These are phyloP conservation scores for Cololabis saira DNA, from an alignment of 2,113 vertebrate genomes.

Conservation along the genomic window DNA sequence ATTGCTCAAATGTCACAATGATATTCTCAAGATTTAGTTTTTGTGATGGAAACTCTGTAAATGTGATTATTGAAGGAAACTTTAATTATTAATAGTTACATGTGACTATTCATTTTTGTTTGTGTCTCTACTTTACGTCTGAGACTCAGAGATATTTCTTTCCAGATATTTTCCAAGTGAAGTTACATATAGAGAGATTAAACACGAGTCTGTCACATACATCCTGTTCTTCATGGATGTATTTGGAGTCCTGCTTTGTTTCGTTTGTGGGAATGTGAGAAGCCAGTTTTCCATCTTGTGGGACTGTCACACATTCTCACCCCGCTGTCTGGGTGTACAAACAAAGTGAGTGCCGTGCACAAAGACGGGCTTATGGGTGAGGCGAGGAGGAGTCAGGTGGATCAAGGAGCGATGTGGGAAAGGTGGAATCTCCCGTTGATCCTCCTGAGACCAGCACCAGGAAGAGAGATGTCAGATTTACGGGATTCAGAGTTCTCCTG, in stretches of 20 bases:
- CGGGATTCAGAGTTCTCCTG: slow-evolving; percentile 73
- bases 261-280: slow-evolving; percentile 53
- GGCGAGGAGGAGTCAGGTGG: slow-evolving; percentile 67
- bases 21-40: too few species aligned
- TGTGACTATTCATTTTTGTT: too few species aligned
- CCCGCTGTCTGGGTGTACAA: slow-evolving; percentile 53
- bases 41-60: too few species aligned
- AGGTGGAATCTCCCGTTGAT: slow-evolving; percentile 74
- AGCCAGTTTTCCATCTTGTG: slow-evolving; percentile 28
- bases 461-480: slow-evolving; percentile 65
- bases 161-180: not conserved
- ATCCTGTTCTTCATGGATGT: slow-evolving; percentile 4
- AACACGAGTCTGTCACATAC: slow-evolving; percentile 18
- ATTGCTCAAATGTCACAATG: too few species aligned
- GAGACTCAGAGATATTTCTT: not conserved
- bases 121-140: not conserved
- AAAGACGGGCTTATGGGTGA: slow-evolving; percentile 70
- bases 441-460: slow-evolving; percentile 71
- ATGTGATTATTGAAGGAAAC: too few species aligned
- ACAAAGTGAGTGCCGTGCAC: slow-evolving; percentile 53
- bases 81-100: too few species aligned
- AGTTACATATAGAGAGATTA: slow-evolving; percentile 30
- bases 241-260: slow-evolving; percentile 7
- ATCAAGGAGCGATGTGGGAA: slow-evolving; percentile 79
- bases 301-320: slow-evolving; percentile 58